phyloP scores from a whole-genome alignment of 1,140 invertebrate species.

The Ceratoteleas bidentatus region DNA sequence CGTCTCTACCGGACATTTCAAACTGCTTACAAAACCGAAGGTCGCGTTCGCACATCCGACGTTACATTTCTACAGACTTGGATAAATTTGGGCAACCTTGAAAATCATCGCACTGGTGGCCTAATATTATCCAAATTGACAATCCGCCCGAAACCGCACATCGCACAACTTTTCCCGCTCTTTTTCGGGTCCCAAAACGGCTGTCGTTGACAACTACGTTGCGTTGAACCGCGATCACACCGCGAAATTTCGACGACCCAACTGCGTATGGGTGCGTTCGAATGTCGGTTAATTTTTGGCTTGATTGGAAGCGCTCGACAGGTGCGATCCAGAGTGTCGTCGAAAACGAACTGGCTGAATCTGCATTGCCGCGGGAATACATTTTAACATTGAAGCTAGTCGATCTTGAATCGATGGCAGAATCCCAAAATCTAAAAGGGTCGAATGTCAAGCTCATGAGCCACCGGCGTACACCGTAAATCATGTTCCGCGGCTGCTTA shows the following conservation, averaged over 20 bases:
- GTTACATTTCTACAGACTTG: conserved; percentile 49
- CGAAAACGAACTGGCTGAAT: conserved; percentile 72
- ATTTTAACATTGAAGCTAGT: conserved; percentile 72
- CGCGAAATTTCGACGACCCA: too few relatives aligned
- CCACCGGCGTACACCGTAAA: conserved; percentile 57
- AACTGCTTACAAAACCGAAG: conserved; percentile 52
- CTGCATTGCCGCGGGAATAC: conserved; percentile 63
- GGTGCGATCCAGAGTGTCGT: conserved; percentile 70
- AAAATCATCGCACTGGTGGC: conserved; percentile 11
- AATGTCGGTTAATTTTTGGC: too few relatives aligned
- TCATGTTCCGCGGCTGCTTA: conserved; percentile 34
- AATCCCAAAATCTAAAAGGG: conserved; percentile 78
- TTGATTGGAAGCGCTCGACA: conserved; percentile 15
- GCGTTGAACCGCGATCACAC: background rate
- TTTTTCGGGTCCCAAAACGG: too few relatives aligned
- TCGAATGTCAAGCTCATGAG: conserved; percentile 79
- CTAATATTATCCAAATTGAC: background rate
- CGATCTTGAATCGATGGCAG: conserved; percentile 76
- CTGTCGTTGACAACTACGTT: too few relatives aligned
- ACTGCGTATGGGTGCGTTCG: too few relatives aligned
- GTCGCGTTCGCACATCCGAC: conserved; percentile 34
- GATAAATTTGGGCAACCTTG: conserved; percentile 52
- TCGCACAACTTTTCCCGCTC: too few relatives aligned
- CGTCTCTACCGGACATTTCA: conserved; percentile 52
- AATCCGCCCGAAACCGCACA: background rate